These are phyloP conservation scores for Synanthedon vespiformis DNA, from an alignment of 2,888 invertebrate genomes.

Conservation along the genomic window DNA sequence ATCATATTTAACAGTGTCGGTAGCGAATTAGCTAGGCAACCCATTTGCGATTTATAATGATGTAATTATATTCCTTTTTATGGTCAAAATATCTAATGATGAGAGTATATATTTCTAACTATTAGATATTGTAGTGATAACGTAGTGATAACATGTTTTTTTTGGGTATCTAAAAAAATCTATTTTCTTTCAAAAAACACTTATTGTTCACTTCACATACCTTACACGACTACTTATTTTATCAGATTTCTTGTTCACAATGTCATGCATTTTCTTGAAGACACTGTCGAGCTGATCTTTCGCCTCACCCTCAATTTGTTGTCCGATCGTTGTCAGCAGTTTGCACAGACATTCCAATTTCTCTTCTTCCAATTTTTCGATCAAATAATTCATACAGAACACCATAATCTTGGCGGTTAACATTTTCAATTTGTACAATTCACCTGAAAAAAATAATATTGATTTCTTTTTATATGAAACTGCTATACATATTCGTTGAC, in stretches of 20 bases:
- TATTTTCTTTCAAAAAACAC: no score
- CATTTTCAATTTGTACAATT: constrained; percentile 92
- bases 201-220: constrained; percentile 9
- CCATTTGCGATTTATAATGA: no score
- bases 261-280: constrained; percentile 77
- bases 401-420: constrained; percentile 89
- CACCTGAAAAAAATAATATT: constrained; percentile 64
- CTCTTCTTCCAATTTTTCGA: constrained; percentile 86
- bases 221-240: constrained; percentile 74
- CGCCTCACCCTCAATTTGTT: constrained; percentile 74
- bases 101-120: no score
- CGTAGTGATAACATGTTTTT: no score
- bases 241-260: constrained; percentile 74
- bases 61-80: no score
- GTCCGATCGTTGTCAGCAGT: constrained; percentile 90
- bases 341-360: constrained; percentile 94
- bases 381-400: constrained; percentile 82
- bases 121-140: no score
- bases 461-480: no score
- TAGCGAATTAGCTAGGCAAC: no score
- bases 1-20: no score
- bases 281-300: constrained; percentile 62
- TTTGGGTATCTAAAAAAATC: no score
- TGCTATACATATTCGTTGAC: no score
- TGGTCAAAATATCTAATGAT: no score